phyloP scores from a whole-genome alignment of 2,888 invertebrate genomes.

The Buathra laborator region DNA sequence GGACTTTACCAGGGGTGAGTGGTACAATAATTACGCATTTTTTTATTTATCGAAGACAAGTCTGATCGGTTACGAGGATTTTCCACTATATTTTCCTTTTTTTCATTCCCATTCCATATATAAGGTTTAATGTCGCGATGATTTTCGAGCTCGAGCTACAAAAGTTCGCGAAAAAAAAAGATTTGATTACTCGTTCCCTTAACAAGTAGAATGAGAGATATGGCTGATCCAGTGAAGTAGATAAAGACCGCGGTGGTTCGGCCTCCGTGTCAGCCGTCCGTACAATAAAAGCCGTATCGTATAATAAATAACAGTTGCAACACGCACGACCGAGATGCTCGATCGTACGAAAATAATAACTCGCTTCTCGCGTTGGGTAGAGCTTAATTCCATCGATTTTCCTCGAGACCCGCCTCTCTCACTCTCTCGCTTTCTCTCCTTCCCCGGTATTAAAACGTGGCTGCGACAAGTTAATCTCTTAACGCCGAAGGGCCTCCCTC shows the following conservation, averaged over 20 bases:
- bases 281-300: constrained; percentile 27
- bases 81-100: background rate
- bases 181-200: background rate
- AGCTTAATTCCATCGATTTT: constrained; percentile 73
- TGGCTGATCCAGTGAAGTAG: constrained; percentile 20
- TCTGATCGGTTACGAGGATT: background rate
- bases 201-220: background rate
- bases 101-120: background rate
- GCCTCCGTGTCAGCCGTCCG: background rate
- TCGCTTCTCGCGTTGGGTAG: constrained; percentile 20
- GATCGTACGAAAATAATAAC: constrained; percentile 48
- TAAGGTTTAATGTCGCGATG: background rate
- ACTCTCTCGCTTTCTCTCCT: constrained; percentile 24
- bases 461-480: constrained; percentile 81
- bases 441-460: constrained; percentile 78
- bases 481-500: constrained; percentile 72
- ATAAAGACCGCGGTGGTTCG: constrained; percentile 9
- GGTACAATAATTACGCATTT: constrained; percentile 58
- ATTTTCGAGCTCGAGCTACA: background rate
- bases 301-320: constrained; percentile 24
- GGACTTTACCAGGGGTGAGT: constrained; percentile 99
- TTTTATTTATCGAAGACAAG: background rate
- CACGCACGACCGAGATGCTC: constrained; percentile 25
- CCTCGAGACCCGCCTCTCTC: constrained; percentile 56
- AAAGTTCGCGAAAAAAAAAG: background rate